Evolutionary conservation across 2,888 invertebrate genomes (phyloP), one percentile per base, ranked within the genome.

Genomic region (Chironomus tentans): DNA sequence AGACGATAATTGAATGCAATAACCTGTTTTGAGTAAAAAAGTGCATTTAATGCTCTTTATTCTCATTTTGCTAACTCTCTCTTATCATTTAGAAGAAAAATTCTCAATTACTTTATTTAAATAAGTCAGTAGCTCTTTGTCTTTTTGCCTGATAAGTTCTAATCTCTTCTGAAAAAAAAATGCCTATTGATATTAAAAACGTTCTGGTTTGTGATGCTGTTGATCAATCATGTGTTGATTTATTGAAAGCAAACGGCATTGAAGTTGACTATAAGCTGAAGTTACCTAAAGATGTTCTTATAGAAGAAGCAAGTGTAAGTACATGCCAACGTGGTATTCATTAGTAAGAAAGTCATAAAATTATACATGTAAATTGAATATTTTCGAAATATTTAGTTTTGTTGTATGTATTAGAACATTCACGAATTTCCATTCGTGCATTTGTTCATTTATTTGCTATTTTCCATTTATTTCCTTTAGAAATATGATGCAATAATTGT

Each of bases 131-230:
- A 38, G 2, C 38, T 38, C 10, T 10, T 2, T 38, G 38, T 38
- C 38, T 38, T 38, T 38, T 38, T 10, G 38, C 38, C 7, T 10
- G 38, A 7, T 38, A 7, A 38, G 38, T 38, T 38, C 38, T 38
- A 38, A 38, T 7, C 4, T 38, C 38, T 38, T 38, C 10, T 28
- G 6, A 7, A 2, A 65, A 4, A 24, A 62, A 65, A 24, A 24
- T 65, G 65, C 65, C 21, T 18, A 82, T 91, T 80, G 84, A 88
- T 78, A 88, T 96, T 76, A 88, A 89, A 81, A 91, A 89, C 78
- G 96, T 98, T 77, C 85, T 98, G 77, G 91, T 98, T 79, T 94
- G 95, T 80, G 98, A 98, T 84, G 94, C 95, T 46, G 94, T 98
- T 2, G 96, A 97, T 81, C 86, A 88, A 21, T 89, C 91, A 78